Evolutionary conservation across 1,140 invertebrate species (phyloP), one percentile per base, ranked within the genome.

Genomic region (Drosophila bipectinata): DNA sequence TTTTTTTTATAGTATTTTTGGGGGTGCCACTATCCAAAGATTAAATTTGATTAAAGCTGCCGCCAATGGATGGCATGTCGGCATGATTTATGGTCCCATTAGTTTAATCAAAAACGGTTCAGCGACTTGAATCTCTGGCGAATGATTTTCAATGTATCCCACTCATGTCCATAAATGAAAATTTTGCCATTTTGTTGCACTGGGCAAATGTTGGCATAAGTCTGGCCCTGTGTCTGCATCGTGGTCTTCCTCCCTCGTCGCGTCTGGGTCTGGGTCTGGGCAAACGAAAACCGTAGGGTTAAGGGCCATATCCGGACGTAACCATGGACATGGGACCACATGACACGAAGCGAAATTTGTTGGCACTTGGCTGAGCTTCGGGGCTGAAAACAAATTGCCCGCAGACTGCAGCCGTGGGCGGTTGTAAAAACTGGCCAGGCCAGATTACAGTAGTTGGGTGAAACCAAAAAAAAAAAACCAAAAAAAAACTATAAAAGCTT

Each of bases 11-110:
- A 28, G 32, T 32, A n/a, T 39, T 63, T 53, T 54, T 60, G 12
- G 61, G 53, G 58, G 44, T 47, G 44, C 44, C 44, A 47, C 15
- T 18, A 44, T 15, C 57, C 41, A 21, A 26, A 37, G 61, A 81
- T 66, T 77, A 72, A 60, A 79, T 64, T 84, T 79, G 78, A 85
- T 84, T 84, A 85, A 84, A 84, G 68, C 58, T 34, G 39, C 32
- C 41, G 66, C 54, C 44, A 28, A 14, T 49, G 45, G 39, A 26
- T 15, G 47, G 61, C 34, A 26, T 45, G 18, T 48, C 49, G 15
- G 58, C 15, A 10, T 77, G 77, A 84, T 66, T 81, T 84, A 80
- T 81, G 68, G 44, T 54, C 57, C 81, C 81, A 84, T 84, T 84
- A 84, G 82, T 67, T 81, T 62, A 74, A 81, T 84, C 82, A 60